phyloP scores from a whole-genome alignment of 2,888 invertebrate genomes.

The Hirtodrosophila cameraria region DNA sequence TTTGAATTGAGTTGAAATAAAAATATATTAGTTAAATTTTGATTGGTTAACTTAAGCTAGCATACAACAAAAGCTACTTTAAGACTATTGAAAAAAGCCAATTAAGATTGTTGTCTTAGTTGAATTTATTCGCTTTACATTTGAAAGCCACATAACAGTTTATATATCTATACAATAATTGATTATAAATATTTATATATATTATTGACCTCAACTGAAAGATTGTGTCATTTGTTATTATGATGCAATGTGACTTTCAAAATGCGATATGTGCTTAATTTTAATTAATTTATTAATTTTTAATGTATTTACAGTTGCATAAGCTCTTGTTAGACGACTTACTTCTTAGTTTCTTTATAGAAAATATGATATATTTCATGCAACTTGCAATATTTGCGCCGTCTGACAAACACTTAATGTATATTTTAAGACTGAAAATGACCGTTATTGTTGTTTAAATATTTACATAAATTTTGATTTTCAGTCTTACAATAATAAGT shows the following conservation, averaged over 20 bases:
- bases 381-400: no score
- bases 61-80: slow-evolving; percentile 40
- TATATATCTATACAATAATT: background rate
- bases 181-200: slow-evolving; percentile 1
- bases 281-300: slow-evolving; percentile 5
- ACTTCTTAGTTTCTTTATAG: no score
- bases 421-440: slow-evolving; percentile 19
- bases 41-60: slow-evolving; percentile 7
- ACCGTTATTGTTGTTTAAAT: slow-evolving; percentile 6
- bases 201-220: slow-evolving; percentile 7
- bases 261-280: slow-evolving; percentile 31
- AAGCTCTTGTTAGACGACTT: no score
- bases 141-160: slow-evolving; percentile 55
- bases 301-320: slow-evolving; percentile 10
- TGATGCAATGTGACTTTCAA: slow-evolving; percentile 62
- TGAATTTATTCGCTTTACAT: slow-evolving; percentile 40
- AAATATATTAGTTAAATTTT: slow-evolving; percentile 35
- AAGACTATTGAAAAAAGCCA: slow-evolving; percentile 31
- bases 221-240: slow-evolving; percentile 30
- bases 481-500: slow-evolving; percentile 25
- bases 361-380: no score
- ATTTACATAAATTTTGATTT: slow-evolving; percentile 2
- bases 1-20: slow-evolving; percentile 7
- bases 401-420: no score
- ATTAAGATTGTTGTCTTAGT: slow-evolving; percentile 47